These are phyloP conservation scores for Hermetia illucens DNA, from an alignment of 1,140 invertebrate genomes.

Conservation along the genomic window DNA sequence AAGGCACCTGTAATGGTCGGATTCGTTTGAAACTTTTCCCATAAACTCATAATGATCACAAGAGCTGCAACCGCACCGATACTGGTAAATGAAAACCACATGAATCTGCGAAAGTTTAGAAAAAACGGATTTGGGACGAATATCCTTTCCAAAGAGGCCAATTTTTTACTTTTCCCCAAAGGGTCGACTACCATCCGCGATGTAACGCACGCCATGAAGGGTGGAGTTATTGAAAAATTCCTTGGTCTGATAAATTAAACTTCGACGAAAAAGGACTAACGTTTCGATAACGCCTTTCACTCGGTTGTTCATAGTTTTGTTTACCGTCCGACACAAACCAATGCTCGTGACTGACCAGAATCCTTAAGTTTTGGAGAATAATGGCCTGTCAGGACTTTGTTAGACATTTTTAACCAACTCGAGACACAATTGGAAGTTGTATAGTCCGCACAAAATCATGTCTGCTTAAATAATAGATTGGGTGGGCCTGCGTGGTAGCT, in stretches of 20 bases:
- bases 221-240: slow-evolving; percentile 56
- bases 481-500: too few relatives aligned
- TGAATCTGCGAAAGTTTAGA: slow-evolving; percentile 37
- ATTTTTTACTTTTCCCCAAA: slow-evolving; percentile 45
- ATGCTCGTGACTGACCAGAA: slow-evolving; percentile 9
- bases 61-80: slow-evolving; percentile 47
- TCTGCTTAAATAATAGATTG: too few relatives aligned
- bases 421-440: too few relatives aligned
- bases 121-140: background rate
- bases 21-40: slow-evolving; percentile 65
- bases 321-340: slow-evolving; percentile 6
- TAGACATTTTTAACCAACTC: too few relatives aligned
- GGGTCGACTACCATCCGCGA: slow-evolving; percentile 48
- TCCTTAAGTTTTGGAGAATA: too few relatives aligned
- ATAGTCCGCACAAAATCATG: too few relatives aligned
- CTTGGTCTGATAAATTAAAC: slow-evolving; percentile 45
- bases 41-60: slow-evolving; percentile 54
- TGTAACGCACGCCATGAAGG: slow-evolving; percentile 53
- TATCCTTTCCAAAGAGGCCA: background rate
- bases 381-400: too few relatives aligned
- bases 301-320: slow-evolving; percentile 2
- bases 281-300: slow-evolving; percentile 12
- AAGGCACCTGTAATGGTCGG: slow-evolving; percentile 62
- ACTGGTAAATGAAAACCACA: slow-evolving; percentile 56
- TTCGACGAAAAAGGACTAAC: slow-evolving; percentile 34